These are phyloP conservation scores for Hydriomena furcata DNA, from an alignment of 2,888 invertebrate genomes.

Conservation along the genomic window DNA sequence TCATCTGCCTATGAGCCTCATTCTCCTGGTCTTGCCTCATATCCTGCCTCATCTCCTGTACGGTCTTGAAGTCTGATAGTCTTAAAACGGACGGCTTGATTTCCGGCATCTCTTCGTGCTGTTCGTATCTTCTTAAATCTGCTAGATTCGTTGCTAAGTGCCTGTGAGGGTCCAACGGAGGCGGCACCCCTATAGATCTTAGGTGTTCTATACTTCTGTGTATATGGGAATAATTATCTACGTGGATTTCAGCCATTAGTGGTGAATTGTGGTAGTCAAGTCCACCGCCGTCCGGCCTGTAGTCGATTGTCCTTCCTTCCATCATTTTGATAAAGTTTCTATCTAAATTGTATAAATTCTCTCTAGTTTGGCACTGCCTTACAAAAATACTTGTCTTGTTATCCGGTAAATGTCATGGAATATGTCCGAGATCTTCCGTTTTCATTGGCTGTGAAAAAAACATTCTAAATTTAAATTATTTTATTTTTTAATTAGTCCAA, in stretches of 20 bases:
- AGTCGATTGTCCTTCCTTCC: slow-evolving; percentile 82
- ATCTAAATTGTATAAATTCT: slow-evolving; percentile 72
- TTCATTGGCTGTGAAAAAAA: slow-evolving; percentile 66
- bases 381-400: slow-evolving; percentile 73
- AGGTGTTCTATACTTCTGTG: slow-evolving; percentile 87
- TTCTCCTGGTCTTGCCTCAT: slow-evolving; percentile 77
- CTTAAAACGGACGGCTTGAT: slow-evolving; percentile 79
- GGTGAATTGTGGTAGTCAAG: slow-evolving; percentile 87
- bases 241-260: slow-evolving; percentile 86
- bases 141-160: slow-evolving; percentile 76
- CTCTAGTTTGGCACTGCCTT: slow-evolving; percentile 77
- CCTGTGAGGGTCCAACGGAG: slow-evolving; percentile 74
- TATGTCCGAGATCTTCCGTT: slow-evolving; percentile 76
- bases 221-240: slow-evolving; percentile 86
- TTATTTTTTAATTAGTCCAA: slow-evolving; percentile 39
- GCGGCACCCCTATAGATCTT: slow-evolving; percentile 83
- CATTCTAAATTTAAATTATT: slow-evolving; percentile 26
- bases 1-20: slow-evolving; percentile 72
- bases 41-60: slow-evolving; percentile 75
- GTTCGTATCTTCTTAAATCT: slow-evolving; percentile 76
- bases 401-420: slow-evolving; percentile 70
- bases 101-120: slow-evolving; percentile 77
- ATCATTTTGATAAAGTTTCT: slow-evolving; percentile 76
- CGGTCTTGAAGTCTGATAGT: slow-evolving; percentile 76
- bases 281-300: slow-evolving; percentile 83